Evolutionary conservation across 2,113 vertebrate species (phyloP).

Genomic region (Pterophyllum scalare): DNA sequence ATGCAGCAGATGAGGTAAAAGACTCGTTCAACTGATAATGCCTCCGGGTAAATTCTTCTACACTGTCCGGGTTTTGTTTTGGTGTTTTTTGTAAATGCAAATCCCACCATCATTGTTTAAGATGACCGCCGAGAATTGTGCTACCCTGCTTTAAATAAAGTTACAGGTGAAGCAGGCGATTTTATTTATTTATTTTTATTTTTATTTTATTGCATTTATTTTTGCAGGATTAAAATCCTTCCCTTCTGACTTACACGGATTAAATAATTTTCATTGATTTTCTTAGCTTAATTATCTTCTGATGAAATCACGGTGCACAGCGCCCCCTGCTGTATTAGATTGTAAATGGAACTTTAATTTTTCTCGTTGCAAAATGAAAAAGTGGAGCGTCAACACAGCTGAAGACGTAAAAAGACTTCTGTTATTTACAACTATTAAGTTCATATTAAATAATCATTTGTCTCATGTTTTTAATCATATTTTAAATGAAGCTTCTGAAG

Average conservation of each 20-base stretch:
- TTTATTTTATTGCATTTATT: not conserved
- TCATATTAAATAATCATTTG: not conserved
- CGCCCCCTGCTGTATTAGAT: slow-evolving; percentile 29
- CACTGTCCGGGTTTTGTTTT: not conserved
- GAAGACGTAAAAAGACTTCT: not conserved
- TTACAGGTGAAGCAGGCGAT: not conserved
- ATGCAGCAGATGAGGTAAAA: slow-evolving; percentile 66
- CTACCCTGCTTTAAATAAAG: not conserved
- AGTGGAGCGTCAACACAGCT: not conserved
- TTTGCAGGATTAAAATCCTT: not conserved
- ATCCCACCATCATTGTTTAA: slow-evolving; percentile 2
- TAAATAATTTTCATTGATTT: not conserved
- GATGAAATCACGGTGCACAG: slow-evolving; percentile 31
- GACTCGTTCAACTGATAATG: slow-evolving; percentile 47
- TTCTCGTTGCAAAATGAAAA: not conserved
- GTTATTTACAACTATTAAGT: rapidly evolving
- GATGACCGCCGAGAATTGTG: not conserved
- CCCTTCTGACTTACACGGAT: not conserved
- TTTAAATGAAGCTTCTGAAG: not conserved
- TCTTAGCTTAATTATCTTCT: not conserved
- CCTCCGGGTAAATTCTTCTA: slow-evolving; percentile 66
- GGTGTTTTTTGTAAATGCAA: slow-evolving; percentile 32
- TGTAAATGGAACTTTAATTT: not conserved
- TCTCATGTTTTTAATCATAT: not conserved
- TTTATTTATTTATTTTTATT: not conserved